Conservation (phyloP, 2,888 invertebrate species). For the Acleris sparsana region DNA sequence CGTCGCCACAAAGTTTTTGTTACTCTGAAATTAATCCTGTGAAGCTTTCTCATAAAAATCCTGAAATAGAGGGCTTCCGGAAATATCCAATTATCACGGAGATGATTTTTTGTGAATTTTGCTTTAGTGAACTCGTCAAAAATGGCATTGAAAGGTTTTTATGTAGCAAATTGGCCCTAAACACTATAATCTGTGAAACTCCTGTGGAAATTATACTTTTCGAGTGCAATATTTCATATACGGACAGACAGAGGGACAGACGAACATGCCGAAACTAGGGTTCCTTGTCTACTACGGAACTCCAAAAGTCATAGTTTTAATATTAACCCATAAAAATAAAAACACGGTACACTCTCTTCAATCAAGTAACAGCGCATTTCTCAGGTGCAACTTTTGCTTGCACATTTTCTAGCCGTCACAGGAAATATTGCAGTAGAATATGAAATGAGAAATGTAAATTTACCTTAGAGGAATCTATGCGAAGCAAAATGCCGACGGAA, state of each 20-base stretch:
- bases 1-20: conserved; percentile 28
- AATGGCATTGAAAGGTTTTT: too few species aligned
- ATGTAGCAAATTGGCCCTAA: too few species aligned
- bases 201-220: too few species aligned
- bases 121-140: too few species aligned
- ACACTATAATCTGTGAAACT: too few species aligned
- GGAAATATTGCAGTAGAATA: conserved; percentile 30
- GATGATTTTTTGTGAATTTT: too few species aligned
- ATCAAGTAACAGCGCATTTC: conserved; percentile 22
- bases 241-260: too few species aligned
- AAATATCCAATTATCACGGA: background rate
- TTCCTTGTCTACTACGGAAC: too few species aligned
- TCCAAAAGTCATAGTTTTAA: background rate
- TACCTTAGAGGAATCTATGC: conserved; percentile 19
- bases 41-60: conserved; percentile 26
- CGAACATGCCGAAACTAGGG: too few species aligned
- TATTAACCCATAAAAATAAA: background rate
- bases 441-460: conserved; percentile 28
- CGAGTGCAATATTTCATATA: too few species aligned
- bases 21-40: conserved; percentile 33
- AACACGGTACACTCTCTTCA: background rate
- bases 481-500: conserved; percentile 24
- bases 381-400: conserved; percentile 27
- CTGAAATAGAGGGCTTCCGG: background rate
- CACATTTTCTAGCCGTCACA: conserved; percentile 13